phyloP scores from a whole-genome alignment of 2,888 invertebrate genomes.

The Athalia rosae region DNA sequence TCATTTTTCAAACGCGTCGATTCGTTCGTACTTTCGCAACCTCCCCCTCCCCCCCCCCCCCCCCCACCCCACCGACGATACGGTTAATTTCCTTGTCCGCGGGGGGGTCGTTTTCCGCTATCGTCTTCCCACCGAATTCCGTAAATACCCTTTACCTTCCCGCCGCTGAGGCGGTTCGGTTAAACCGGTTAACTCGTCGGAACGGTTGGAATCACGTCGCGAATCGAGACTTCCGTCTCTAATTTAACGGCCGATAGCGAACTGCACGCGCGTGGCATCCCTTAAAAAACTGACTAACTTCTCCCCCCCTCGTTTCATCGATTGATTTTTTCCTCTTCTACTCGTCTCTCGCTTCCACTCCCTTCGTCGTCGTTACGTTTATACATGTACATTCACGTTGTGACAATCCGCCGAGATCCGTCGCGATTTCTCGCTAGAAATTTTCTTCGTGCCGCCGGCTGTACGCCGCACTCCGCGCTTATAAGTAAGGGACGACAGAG shows the following conservation, averaged over 20 bases:
- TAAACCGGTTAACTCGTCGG: constrained; percentile 34
- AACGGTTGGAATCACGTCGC: constrained; percentile 37
- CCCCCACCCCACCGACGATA: constrained; percentile 14
- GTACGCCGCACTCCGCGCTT: neutral
- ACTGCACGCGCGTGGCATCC: constrained; percentile 11
- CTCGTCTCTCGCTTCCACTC: neutral
- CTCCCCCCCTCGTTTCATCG: neutral
- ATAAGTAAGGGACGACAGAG: constrained; percentile 13
- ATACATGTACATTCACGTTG: neutral
- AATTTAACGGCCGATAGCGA: constrained; percentile 20
- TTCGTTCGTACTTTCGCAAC: constrained; percentile 16
- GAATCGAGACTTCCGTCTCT: constrained; percentile 39
- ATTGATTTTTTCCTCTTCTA: neutral
- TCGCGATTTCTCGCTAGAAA: neutral
- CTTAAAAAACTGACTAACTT: neutral
- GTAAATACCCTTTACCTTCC: constrained; percentile 7
- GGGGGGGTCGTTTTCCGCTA: neutral
- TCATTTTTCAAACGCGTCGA: constrained; percentile 16
- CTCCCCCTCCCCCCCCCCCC: too few relatives aligned
- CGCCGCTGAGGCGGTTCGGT: too few relatives aligned
- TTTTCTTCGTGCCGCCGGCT: too few relatives aligned
- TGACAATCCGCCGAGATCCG: constrained; percentile 2
- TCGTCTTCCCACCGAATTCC: neutral
- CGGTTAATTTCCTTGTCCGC: constrained; percentile 34
- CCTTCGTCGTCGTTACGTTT: neutral